Evolutionary conservation across 1,140 invertebrate genomes (phyloP), one percentile per base, ranked within the genome.

Genomic region (Mya arenaria): DNA sequence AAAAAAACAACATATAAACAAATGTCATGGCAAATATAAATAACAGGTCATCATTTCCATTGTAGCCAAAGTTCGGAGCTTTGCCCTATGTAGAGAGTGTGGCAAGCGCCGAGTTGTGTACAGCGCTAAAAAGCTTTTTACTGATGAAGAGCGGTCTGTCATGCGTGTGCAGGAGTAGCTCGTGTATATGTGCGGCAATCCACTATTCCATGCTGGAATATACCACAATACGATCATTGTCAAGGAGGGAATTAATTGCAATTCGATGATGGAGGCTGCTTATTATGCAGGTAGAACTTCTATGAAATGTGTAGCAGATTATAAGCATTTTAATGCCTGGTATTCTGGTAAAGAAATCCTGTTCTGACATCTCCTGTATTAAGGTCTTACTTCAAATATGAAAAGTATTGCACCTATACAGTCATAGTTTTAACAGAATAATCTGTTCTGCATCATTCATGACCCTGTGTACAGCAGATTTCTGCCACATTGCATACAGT

Each of bases 181-280:
- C 2, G 25, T 83, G 19, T 83, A 77, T 34, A 62, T 55, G 3
- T 82, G 80, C 62, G 72, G 80, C 1, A 28, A 52, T 52, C 69
- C 60, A 8, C 63, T 75, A n/a, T 82, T 82, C 41, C 68, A 41
- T 75, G 63, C 41, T 39, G 71, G 80, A 56, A 32, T 28, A n/a
- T 75, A 62, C 41, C 30, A 41, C 5, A 55, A 75, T 58, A 56
- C 23, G 17, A 66, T 82, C 1, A 23, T 68, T 66, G 80, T 82
- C 15, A 82, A 68, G 52, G 80, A 82, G 36, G 63, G 80, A 10
- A 23, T 68, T 5, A n/a, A 30, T 2, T 73, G 77, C 55, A 55
- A 28, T 1, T 69, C 48, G 28, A 32, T 19, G 23, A 80, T 80
- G 19, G 77, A 69, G 55, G 55, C 41, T 13, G 23, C 77, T 34